These are phyloP conservation scores for Syngnathus rostellatus DNA, from an alignment of 2,797 vertebrate genomes.

Conservation along the genomic window DNA sequence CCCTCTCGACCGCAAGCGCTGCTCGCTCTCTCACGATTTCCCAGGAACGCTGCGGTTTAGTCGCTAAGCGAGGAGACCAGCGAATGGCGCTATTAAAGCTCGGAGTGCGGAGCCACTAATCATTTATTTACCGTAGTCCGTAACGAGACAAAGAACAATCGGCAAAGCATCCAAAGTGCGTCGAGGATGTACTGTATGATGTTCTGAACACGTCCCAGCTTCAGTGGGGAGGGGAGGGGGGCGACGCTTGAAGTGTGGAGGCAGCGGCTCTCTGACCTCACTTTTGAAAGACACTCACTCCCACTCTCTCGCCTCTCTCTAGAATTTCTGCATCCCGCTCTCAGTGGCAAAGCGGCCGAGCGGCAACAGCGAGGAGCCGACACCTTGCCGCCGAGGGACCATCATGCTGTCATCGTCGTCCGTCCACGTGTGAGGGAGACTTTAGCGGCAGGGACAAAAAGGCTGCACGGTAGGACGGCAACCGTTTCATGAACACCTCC, in stretches of 20 bases:
- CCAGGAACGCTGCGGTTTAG: conserved; percentile 56
- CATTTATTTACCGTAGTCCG: not conserved
- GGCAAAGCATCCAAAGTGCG: not conserved
- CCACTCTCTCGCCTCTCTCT: conserved; percentile 13
- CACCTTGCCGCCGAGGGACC: conserved; percentile 43
- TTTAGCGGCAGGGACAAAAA: not conserved
- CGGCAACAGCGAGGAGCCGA: conserved; percentile 38
- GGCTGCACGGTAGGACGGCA: not conserved
- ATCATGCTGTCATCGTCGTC: conserved; percentile 21
- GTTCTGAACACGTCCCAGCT: not conserved
- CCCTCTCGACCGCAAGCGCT: conserved; percentile 40
- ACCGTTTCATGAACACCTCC: not conserved
- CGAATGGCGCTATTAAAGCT: conserved; percentile 58
- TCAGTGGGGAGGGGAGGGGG: not conserved
- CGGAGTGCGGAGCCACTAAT: conserved; percentile 54
- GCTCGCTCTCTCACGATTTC: conserved; percentile 46
- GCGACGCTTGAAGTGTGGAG: not conserved
- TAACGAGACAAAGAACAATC: not conserved
- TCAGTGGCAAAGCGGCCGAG: conserved; percentile 27
- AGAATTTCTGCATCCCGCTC: conserved; percentile 17
- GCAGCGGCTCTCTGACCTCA: conserved; percentile 52
- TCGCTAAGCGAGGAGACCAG: conserved; percentile 38
- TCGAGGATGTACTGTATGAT: not conserved
- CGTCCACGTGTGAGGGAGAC: conserved; percentile 15
- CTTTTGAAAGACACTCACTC: conserved; percentile 53